Evolutionary conservation across 2,888 invertebrate species (phyloP), one percentile per base, ranked within the genome.

Genomic region (Gnatocerus cornutus): DNA sequence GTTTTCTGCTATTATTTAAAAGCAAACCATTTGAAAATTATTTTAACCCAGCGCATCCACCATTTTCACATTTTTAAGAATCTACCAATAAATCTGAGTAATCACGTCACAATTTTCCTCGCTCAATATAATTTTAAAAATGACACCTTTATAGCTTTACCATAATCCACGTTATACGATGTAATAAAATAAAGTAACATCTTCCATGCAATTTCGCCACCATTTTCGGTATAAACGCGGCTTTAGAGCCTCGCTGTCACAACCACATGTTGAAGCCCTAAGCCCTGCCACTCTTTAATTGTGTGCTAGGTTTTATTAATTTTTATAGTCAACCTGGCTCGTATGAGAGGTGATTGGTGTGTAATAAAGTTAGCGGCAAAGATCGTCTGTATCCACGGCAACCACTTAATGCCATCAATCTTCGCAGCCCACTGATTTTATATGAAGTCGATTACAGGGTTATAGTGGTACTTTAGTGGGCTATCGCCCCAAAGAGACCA

Each of bases 341-440:
- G 63, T 43, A 53, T 46, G 48, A 50, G 62, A 59, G 73, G 69
- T 67, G 59, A 69, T 69, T 67, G 69, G 62, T 62, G 59, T 59
- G 56, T 65, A 63, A 72, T 70, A 62, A 67, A 61, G 69, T 71
- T 62, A 68, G 43, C 62, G 56, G 64, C 63, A 62, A 65, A 62
- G 53, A 66, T 64, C 59, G 69, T 55, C 67, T 64, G 70, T 72
- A 67, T 65, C 69, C 73, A 66, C 46, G 67, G 66, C 71, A 68
- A 69, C 74, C 71, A 71, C 65, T 76, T 69, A 73, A 73, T 71
- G 67, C 71, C 73, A 74, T 76, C 76, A 74, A 75, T 76, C 76
- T 75, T 74, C 68, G 70, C 73, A 69, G 68, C 64, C 72, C 75
- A 74, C 71, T 75, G 73, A 74, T 74, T 76, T 74, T 75, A 75